Conservation (phyloP, 2,797 vertebrate genomes). For the Microctenopoma stevenorrisi region DNA sequence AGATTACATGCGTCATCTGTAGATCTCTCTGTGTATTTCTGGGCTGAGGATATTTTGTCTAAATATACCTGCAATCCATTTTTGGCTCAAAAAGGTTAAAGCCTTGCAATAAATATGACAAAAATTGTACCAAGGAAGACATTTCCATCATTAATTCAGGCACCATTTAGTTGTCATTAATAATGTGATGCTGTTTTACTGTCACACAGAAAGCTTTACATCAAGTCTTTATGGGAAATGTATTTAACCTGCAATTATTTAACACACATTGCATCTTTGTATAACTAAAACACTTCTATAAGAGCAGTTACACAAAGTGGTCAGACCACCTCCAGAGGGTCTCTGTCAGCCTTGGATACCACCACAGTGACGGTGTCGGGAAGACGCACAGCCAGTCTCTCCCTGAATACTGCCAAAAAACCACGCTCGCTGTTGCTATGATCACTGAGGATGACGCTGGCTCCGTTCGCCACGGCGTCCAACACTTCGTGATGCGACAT, state of each 20-base stretch:
- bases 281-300: neutral
- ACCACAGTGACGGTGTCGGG: slow-evolving; percentile 81
- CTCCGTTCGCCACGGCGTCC: slow-evolving; percentile 89
- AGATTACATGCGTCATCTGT: slow-evolving; percentile 37
- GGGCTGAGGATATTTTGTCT: slow-evolving; percentile 18
- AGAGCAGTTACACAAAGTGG: neutral
- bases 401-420: slow-evolving; percentile 88
- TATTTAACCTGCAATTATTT: neutral
- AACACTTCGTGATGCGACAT: slow-evolving; percentile 97
- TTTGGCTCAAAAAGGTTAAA: slow-evolving; percentile 30
- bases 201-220: neutral
- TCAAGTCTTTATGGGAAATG: neutral
- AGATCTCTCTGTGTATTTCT: slow-evolving; percentile 2
- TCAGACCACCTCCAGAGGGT: slow-evolving; percentile 90
- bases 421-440: slow-evolving; percentile 98
- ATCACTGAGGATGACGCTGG: slow-evolving; percentile 92
- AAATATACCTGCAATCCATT: slow-evolving; percentile 14
- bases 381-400: slow-evolving; percentile 81
- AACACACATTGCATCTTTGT: neutral
- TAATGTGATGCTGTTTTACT: neutral
- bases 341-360: slow-evolving; percentile 88
- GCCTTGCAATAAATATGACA: slow-evolving; percentile 19
- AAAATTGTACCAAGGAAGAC: slow-evolving; percentile 5
- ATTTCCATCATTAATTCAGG: slow-evolving; percentile 24
- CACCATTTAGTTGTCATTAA: neutral